Evolutionary conservation across 2,797 vertebrate genomes (phyloP), one percentile per base, ranked within the genome.

Genomic region (Pseudochaenichthys georgianus): DNA sequence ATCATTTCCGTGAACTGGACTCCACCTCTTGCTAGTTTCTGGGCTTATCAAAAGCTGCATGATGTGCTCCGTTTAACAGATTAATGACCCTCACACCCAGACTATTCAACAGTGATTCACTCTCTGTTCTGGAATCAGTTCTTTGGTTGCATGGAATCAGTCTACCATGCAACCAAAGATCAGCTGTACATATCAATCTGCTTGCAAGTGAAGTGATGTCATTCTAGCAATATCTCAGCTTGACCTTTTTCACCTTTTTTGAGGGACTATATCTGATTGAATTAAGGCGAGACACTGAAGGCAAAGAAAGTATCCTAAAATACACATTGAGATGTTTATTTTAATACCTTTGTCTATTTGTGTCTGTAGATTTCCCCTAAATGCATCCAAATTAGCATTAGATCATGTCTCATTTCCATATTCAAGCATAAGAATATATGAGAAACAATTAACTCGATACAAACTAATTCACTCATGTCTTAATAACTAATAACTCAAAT

Each of bases 41-140:
- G 2, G n/a, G 2, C 13, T 66, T 3, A 67, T 64, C 19, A 66
- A 12, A 66, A 21, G n/a, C 42, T 43, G 28, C 7, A 5, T 60
- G 13, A 46, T 60, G 17, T 16, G 15, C 15, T 63, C 19, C 66
- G 13, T 64, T 71, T 31, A 23, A 64, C 21, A 63, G 23, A 64
- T 51, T 52, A 23, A 62, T 52, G 1, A 61, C 28, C 48, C 13
- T 38, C 12, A 31, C 17, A 77, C 41, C 15, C 57, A 57, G 28
- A 38, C 45, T 21, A 9, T 15, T 52, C n/a, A 57, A 10, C 11
- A 43, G 8, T 12, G n/a, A 45, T 13, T 17, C 2, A 13, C 11
- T 17, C 8, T 54, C 21, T 34, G 21, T 43, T 2, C 13, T 7
- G 12, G 43, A 15, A 16, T 66, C 7, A 38, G 34, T 6, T n/a